These are phyloP conservation scores for Drosophila kepulauana DNA, from an alignment of 1,140 invertebrate genomes.

Conservation along the genomic window DNA sequence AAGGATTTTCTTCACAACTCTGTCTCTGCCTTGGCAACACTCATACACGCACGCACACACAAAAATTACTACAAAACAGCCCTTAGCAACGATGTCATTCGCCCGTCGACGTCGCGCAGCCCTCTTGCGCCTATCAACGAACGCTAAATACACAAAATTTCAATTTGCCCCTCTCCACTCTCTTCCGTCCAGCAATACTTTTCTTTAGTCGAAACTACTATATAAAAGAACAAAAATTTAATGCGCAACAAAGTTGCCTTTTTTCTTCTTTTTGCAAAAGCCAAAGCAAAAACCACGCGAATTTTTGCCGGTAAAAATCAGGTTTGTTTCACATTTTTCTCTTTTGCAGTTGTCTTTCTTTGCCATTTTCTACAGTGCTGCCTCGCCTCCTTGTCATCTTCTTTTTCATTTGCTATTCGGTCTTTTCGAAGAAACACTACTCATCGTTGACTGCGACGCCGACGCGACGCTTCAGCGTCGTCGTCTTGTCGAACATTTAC, in stretches of 20 bases:
- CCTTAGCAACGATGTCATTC: slow-evolving; percentile 71
- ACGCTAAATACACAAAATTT: slow-evolving; percentile 80
- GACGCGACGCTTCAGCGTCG: slow-evolving; percentile 52
- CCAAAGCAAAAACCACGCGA: slow-evolving; percentile 74
- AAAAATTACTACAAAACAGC: slow-evolving; percentile 68
- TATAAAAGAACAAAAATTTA: slow-evolving; percentile 52
- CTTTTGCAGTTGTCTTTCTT: slow-evolving; percentile 53
- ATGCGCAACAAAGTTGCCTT: slow-evolving; percentile 62
- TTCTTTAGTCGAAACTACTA: slow-evolving; percentile 41
- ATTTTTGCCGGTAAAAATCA: slow-evolving; percentile 84
- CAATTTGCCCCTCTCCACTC: slow-evolving; percentile 25
- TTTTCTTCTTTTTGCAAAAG: slow-evolving; percentile 38
- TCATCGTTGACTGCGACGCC: slow-evolving; percentile 64
- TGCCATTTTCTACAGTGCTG: slow-evolving; percentile 50
- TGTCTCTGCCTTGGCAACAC: slow-evolving; percentile 64
- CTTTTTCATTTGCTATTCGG: slow-evolving; percentile 59
- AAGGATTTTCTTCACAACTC: slow-evolving; percentile 45
- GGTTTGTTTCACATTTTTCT: slow-evolving; percentile 78
- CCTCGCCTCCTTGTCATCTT: slow-evolving; percentile 62
- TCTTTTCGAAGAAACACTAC: slow-evolving; percentile 78
- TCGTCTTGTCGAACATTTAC: slow-evolving; percentile 6
- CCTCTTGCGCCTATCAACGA: slow-evolving; percentile 53
- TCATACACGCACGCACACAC: not conserved
- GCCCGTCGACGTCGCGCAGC: slow-evolving; percentile 54
- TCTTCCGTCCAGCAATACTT: slow-evolving; percentile 8